Conservation (phyloP, 2,888 invertebrate genomes). For the Nephrotoma appendiculata region DNA sequence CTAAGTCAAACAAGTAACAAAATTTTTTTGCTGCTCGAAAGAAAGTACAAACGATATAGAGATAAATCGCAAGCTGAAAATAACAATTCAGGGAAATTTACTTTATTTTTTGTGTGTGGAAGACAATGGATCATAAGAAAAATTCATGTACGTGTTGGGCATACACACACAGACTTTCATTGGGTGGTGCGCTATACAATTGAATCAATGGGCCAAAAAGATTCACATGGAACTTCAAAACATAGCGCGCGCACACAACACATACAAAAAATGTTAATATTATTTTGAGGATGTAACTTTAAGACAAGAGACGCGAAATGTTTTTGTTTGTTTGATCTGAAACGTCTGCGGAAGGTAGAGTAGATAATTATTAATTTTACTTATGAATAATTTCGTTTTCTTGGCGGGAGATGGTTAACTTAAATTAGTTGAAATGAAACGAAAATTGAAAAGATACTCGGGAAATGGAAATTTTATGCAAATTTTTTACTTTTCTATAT, state of each 20-base stretch:
- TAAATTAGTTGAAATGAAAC: not conserved
- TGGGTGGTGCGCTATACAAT: not conserved
- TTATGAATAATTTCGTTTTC: not conserved
- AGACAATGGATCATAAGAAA: not conserved
- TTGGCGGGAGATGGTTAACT: not conserved
- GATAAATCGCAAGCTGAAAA: not conserved
- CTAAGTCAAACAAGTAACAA: no score
- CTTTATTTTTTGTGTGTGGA: not conserved
- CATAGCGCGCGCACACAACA: not conserved
- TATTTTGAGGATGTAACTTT: not conserved
- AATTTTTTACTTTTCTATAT: not conserved
- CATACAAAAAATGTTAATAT: not conserved
- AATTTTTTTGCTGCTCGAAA: not conserved
- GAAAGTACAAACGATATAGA: not conserved
- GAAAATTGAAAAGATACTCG: not conserved
- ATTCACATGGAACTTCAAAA: not conserved
- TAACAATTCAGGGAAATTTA: not conserved
- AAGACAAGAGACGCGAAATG: not conserved
- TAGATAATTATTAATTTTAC: not conserved
- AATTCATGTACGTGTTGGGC: not conserved
- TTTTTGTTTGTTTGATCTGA: not conserved
- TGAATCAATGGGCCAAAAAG: not conserved
- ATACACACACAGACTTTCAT: not conserved
- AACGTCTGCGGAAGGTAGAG: not conserved
- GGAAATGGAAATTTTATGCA: not conserved